Evolutionary conservation across 2,888 invertebrate species (phyloP), one percentile per base, ranked within the genome.

Genomic region (Mythimna impura): DNA sequence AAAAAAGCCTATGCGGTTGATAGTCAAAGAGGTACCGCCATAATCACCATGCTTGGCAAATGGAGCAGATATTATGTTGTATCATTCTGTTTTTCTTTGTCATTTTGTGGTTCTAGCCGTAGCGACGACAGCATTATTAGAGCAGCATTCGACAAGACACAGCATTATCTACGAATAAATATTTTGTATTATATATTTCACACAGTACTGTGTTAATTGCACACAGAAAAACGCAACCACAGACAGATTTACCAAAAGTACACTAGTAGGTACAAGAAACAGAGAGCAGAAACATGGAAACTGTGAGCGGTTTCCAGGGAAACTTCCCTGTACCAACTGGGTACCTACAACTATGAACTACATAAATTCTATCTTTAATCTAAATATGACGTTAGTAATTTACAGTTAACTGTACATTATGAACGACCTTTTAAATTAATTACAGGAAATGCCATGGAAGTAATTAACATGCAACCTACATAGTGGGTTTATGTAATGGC

Each of bases 401-500:
- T 47, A 65, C 14, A 61, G 47, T 60, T 25, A 50, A 22, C 30
- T 17, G 9, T 30, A 60, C 40, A 64, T 58, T 76, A 34, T 40
- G 14, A 6, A 8, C 25, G 25, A 55, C n/a, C n/a, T 25, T 70
- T 61, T 36, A 14, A 52, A 73, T 68, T 63, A 54, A 69, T 66
- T 47, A 30, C 58, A 30, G 20, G 50, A 66, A 60, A 52, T 14
- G 14, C 55, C 10, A 55, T 61, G 55, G 20, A 25, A 40, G 65
- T 70, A 73, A 79, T 73, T 66, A 73, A 52, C 25, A 47, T 70
- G 52, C 61, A 50, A 66, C 47, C 40, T 63, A 66, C 10, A 12
- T 79, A 69, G 66, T 54, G 54, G 36, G 17, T 22, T 65, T 30
- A 14, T 22, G 25, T 61, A 67, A 67, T 62, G 54, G 14, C 25